A percentile compares a stretch with the other conserved stretches of the same genome.
Evolutionary conservation across 1,140 invertebrate species (phyloP).

Genomic region (Lysiphlebus fabarum): DNA sequence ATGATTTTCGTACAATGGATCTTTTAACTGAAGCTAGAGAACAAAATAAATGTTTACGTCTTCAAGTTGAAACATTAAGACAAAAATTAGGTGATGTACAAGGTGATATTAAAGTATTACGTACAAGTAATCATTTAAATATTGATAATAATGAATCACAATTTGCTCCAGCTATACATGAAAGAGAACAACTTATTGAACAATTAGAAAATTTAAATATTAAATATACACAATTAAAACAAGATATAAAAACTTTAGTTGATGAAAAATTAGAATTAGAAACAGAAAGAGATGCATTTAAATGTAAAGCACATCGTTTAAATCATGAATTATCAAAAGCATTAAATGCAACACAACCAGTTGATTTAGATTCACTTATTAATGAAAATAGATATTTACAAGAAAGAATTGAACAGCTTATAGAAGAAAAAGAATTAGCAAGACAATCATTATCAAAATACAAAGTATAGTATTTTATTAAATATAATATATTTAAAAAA

Average conservation of each 20-base stretch:
- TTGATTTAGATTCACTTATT: constrained; percentile 79
- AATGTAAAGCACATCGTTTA: constrained; percentile 77
- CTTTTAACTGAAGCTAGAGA: constrained; percentile 62
- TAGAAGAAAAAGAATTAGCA: constrained; percentile 76
- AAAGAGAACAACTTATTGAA: constrained; percentile 67
- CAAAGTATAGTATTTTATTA: constrained; percentile 55
- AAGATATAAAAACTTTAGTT: constrained; percentile 73
- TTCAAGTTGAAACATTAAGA: constrained; percentile 68
- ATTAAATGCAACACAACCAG: constrained; percentile 60
- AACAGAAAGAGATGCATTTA: constrained; percentile 79
- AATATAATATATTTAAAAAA: background rate
- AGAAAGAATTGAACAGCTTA: constrained; percentile 74
- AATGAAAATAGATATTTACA: constrained; percentile 78
- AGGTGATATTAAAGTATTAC: constrained; percentile 68
- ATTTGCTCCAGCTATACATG: constrained; percentile 49
- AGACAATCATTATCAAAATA: constrained; percentile 70
- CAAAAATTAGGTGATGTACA: constrained; percentile 70
- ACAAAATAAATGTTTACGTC: constrained; percentile 64
- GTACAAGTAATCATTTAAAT: constrained; percentile 42
- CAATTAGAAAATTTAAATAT: constrained; percentile 67
- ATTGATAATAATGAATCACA: constrained; percentile 34
- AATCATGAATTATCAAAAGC: constrained; percentile 79
- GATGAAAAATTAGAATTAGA: constrained; percentile 86
- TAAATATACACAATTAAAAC: constrained; percentile 66
- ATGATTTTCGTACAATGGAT: constrained; percentile 41